Evolutionary conservation across 1,140 invertebrate genomes (phyloP).

Genomic region (Danaus plexippus): DNA sequence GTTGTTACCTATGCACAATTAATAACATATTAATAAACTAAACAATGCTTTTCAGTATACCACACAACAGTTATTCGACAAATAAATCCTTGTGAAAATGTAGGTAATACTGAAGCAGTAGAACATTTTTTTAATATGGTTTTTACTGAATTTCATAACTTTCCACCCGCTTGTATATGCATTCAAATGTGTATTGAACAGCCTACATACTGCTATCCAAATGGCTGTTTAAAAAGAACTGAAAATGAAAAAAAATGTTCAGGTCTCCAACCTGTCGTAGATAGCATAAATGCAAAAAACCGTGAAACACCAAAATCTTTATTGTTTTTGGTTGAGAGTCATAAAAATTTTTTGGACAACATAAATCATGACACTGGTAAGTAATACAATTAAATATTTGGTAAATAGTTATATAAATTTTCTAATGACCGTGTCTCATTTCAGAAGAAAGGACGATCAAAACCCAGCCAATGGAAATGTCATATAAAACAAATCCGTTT

Average conservation of each 20-base stretch:
- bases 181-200: slow-evolving; percentile 51
- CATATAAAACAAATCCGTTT: slow-evolving; percentile 27
- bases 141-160: slow-evolving; percentile 47
- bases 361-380: slow-evolving; percentile 13
- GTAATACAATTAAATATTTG: background rate
- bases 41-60: background rate
- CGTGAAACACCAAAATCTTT: slow-evolving; percentile 25
- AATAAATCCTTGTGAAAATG: slow-evolving; percentile 16
- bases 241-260: slow-evolving; percentile 16
- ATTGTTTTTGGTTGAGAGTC: slow-evolving; percentile 31
- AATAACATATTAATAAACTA: too few species aligned
- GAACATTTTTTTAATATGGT: slow-evolving; percentile 57
- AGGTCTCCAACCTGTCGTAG: background rate
- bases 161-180: slow-evolving; percentile 45
- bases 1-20: too few species aligned
- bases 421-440: too few species aligned
- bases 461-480: too few species aligned
- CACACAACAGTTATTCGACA: background rate
- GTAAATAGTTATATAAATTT: too few species aligned
- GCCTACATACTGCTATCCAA: slow-evolving; percentile 56
- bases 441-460: too few species aligned
- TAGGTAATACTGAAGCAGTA: slow-evolving; percentile 25
- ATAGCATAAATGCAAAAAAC: background rate
- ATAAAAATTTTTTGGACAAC: slow-evolving; percentile 16
- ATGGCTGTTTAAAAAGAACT: slow-evolving; percentile 44